Base-by-base conservation (phyloP, 2,797 vertebrate genomes). In the Clarias laeviceps region DNA sequence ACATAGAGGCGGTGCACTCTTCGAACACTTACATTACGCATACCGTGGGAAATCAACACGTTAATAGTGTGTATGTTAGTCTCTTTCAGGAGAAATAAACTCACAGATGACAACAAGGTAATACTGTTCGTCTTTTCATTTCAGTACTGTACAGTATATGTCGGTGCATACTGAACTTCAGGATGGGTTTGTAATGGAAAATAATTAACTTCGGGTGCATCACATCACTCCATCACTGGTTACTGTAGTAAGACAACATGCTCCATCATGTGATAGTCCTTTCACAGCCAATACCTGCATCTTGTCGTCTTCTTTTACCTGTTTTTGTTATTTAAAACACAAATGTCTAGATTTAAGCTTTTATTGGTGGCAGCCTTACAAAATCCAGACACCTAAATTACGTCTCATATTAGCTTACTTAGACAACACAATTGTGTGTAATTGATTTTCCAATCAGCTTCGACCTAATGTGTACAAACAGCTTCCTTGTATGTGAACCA, bases 391-490 rank as follows among this genome's bases (percentile, higher is more conserved):
- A 84, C 88, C 83, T 80, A 85, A 80, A 57, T 84, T 85, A 56
- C n/a, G 84, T 84, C 77, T 85, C 72, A 87, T 88, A 87, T 68
- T 77, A 90, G 86, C 82, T 87, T 76, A 72, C 89, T 77, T 59
- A 73, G 72, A 78, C 50, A 76, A 72, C 54, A 73, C 85, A 86
- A 86, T 88, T 76, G 79, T 74, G 84, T 86, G 82, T 50, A 62
- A 88, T 85, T 73, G 86, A 88, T 85, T 89, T 87, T 85, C 57
- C 86, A 86, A 86, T 89, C 80, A 27, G 78, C 88, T 85, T 88
- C 22, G 79, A 80, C 84, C 80, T 86, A 78, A 84, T 81, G 84
- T 80, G 87, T 86, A 86, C 84, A 86, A 87, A 86, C 73, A 83
- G 50, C 82, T 80, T 72, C 27, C 37, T 82, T 74, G 79, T 74